Evolutionary conservation across 2,888 invertebrate genomes (phyloP).

Genomic region (Ligdia adustata): DNA sequence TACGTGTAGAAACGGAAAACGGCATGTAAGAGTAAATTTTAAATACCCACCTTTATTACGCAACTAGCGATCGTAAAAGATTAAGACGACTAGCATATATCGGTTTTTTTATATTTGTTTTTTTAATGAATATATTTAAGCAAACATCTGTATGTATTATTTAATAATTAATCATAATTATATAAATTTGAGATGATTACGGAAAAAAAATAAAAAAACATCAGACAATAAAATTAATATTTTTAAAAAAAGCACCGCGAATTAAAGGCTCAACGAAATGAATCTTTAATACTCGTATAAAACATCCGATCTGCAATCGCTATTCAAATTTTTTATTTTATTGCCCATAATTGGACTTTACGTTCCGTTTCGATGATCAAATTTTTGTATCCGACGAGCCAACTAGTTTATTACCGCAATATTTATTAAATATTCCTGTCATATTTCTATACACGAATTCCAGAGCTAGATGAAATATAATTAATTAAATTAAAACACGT

Average conservation of each 20-base stretch:
- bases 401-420: conserved; percentile 4
- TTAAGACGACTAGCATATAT: too few relatives aligned
- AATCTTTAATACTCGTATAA: conserved; percentile 29
- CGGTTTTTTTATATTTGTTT: too few relatives aligned
- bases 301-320: conserved; percentile 42
- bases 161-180: too few relatives aligned
- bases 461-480: too few relatives aligned
- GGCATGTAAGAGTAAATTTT: not conserved
- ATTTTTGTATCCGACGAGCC: conserved; percentile 31
- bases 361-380: conserved; percentile 43
- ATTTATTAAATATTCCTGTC: too few relatives aligned
- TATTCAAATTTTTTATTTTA: conserved; percentile 45
- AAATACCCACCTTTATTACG: too few relatives aligned
- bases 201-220: not conserved
- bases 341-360: conserved; percentile 50
- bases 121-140: too few relatives aligned
- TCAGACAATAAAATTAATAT: not conserved
- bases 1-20: not conserved
- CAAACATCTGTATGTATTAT: too few relatives aligned
- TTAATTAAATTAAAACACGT: too few relatives aligned
- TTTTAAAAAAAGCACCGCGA: not conserved
- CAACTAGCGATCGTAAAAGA: too few relatives aligned
- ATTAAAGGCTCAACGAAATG: conserved; percentile 35
- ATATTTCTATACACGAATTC: too few relatives aligned
- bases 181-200: too few relatives aligned